Evolutionary conservation across 1,140 invertebrate genomes (phyloP), one percentile per base, ranked within the genome.

Genomic region (Chionoecetes opilio): DNA sequence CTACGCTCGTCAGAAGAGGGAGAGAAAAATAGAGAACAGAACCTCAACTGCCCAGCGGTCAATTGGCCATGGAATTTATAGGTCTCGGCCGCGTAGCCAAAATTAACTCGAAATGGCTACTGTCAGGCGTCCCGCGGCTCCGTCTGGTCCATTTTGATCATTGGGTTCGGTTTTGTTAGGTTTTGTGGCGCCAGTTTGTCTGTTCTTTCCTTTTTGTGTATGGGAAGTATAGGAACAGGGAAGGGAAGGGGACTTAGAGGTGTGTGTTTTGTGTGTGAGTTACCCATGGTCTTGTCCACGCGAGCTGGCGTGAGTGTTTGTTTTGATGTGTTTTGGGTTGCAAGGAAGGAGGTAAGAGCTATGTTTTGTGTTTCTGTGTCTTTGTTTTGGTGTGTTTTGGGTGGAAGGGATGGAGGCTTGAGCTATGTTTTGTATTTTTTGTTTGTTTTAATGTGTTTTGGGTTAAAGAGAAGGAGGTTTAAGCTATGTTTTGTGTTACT

Each of bases 51-150:
- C 89, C 93, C 93, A 41, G 53, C 37, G 87, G 93, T 94, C 93
- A 94, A 94, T 94, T 94, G 93, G 35, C 86, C 87, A 82, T 82
- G 82, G 89, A 94, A 94, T 94, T 94, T 94, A 94, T 94, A 82
- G 93, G 86, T 53, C n/a, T 26, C 34, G 46, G 93, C 53, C n/a
- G 93, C 86, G 93, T 46, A 63, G 82, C 63, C 87, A 88, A 94
- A 94, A 94, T 94, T 94, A 94, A 90, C 93, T 87, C 85, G n/a
- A 41, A 90, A 89, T 94, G 87, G 93, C 87, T 90, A 94, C 93
- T 94, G 82, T 82, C 89, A 63, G 93, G 38, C 87, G 86, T n/a
- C 34, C 75, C 91, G 41, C 34, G 17, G 87, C 53, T 38, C 26
- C 82, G 46, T 32, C 35, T 53, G n/a, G 38, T 31, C 93, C 86